These are phyloP conservation scores for Gari tellinella DNA, from an alignment of 2,888 invertebrate genomes.

Conservation along the genomic window DNA sequence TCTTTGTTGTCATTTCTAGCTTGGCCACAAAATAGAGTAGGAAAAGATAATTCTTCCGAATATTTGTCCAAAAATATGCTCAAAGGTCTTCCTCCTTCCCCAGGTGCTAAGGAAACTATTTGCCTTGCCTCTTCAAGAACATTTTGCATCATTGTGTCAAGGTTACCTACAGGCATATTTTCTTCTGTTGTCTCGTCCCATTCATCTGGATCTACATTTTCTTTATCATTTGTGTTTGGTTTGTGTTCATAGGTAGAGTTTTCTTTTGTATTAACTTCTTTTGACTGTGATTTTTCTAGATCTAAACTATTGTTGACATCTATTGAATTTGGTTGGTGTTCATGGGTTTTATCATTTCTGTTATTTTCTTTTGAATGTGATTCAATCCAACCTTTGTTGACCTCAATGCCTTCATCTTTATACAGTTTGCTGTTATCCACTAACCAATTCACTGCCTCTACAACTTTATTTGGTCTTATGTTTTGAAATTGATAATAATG, in stretches of 20 bases:
- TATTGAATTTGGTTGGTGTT: no score
- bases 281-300: no score
- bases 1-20: slow-evolving; percentile 13
- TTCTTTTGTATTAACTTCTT: no score
- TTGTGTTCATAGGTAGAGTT: no score
- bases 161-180: slow-evolving; percentile 15
- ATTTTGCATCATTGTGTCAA: slow-evolving; percentile 32
- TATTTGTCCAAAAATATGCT: slow-evolving; percentile 17
- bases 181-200: slow-evolving; percentile 23
- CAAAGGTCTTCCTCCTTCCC: slow-evolving; percentile 5
- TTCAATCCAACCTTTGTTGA: no score
- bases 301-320: no score
- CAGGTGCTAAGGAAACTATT: slow-evolving; percentile 11
- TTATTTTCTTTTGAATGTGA: neutral
- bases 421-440: neutral
- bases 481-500: slow-evolving; percentile 10
- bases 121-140: no score
- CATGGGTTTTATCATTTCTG: neutral
- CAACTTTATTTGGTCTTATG: slow-evolving; percentile 5
- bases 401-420: neutral
- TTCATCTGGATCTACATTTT: neutral
- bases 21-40: slow-evolving; percentile 40
- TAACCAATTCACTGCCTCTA: slow-evolving; percentile 15
- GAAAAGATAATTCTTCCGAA: slow-evolving; percentile 34
- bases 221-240: no score